A percentile compares a stretch with the other conserved stretches of the same genome.
These are phyloP conservation scores for Eupithecia subfuscata DNA, from an alignment of 2,888 invertebrate species.

Conservation along the genomic window DNA sequence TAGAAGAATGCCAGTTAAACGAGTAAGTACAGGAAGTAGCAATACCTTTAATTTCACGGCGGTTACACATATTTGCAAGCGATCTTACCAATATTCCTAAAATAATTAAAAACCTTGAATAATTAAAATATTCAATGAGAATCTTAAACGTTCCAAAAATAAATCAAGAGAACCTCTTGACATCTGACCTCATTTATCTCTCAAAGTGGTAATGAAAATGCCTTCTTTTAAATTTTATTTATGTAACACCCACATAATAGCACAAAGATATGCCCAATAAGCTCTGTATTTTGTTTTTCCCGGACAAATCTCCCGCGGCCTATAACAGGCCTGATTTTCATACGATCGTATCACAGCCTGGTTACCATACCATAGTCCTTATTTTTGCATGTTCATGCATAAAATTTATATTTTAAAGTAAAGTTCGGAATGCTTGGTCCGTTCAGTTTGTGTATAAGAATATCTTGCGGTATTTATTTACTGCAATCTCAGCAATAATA, in stretches of 20 bases:
- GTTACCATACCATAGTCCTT: conserved; percentile 3
- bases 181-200: background rate
- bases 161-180: background rate
- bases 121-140: background rate
- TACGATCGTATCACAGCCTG: conserved; percentile 4
- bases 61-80: background rate
- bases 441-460: background rate
- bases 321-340: background rate
- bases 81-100: background rate
- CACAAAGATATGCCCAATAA: background rate
- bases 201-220: background rate
- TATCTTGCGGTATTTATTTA: background rate
- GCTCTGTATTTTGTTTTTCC: conserved; percentile 1
- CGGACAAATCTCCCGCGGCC: background rate
- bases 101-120: background rate
- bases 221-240: background rate
- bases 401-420: conserved; percentile 7
- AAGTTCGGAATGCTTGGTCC: background rate
- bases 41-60: background rate
- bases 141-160: background rate
- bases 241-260: background rate
- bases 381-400: conserved; percentile 12
- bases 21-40: too few species aligned
- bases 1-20: background rate
- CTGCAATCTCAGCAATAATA: background rate